phyloP scores from a whole-genome alignment of 2,888 invertebrate genomes.

The Philaethria dido region DNA sequence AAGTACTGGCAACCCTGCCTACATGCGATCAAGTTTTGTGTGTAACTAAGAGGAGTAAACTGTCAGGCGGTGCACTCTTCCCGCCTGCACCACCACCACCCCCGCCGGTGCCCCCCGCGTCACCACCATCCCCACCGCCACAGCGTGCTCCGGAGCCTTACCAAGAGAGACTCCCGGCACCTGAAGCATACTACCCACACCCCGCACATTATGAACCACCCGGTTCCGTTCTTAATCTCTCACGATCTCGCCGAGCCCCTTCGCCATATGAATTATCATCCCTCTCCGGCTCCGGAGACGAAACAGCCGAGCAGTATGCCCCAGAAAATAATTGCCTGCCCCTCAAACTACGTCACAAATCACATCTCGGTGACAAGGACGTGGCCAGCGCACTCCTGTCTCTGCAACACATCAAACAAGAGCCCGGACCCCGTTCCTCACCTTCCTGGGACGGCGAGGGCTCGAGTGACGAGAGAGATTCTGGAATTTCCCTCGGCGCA shows the following conservation, averaged over 20 bases:
- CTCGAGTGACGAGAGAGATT: constrained; percentile 95
- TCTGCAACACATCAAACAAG: constrained; percentile 93
- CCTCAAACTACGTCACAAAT: constrained; percentile 95
- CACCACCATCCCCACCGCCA: constrained; percentile 80
- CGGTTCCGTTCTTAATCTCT: constrained; percentile 89
- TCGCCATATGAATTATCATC: constrained; percentile 93
- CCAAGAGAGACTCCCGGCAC: constrained; percentile 76
- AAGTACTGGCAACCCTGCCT: constrained; percentile 93
- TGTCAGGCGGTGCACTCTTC: constrained; percentile 77
- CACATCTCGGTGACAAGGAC: constrained; percentile 94
- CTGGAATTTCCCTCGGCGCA: constrained; percentile 92
- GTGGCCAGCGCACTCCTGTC: constrained; percentile 93
- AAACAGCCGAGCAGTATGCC: constrained; percentile 80
- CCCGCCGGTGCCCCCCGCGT: constrained; percentile 76
- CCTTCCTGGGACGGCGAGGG: constrained; percentile 95
- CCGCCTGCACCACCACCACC: constrained; percentile 83
- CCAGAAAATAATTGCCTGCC: constrained; percentile 91
- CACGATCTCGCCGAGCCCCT: constrained; percentile 85
- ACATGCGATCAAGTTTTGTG: constrained; percentile 93
- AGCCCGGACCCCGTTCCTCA: constrained; percentile 90
- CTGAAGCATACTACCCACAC: constrained; percentile 77
- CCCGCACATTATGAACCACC: constrained; percentile 84
- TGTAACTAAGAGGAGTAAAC: constrained; percentile 88
- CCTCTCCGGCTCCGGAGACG: constrained; percentile 86
- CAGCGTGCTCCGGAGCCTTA: constrained; percentile 81